Conservation (phyloP, 2,797 vertebrate genomes). For the Cephalopachus bancanus region DNA sequence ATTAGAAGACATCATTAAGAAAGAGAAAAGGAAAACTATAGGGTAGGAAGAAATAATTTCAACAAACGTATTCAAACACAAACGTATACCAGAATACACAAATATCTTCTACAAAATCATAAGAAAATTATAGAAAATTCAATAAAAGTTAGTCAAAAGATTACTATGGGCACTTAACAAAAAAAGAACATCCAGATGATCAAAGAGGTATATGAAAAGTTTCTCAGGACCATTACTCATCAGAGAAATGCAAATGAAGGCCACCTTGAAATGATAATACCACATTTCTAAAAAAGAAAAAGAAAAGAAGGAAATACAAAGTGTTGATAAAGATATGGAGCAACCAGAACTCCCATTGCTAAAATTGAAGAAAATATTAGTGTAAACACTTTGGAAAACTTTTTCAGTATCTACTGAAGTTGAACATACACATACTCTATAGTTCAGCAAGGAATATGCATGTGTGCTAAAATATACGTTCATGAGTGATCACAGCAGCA, state of each 20-base stretch:
- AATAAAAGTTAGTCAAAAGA: neutral
- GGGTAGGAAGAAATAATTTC: neutral
- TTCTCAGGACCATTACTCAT: neutral
- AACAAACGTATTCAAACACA: neutral
- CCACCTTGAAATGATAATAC: neutral
- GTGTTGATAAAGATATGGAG: neutral
- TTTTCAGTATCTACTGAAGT: neutral
- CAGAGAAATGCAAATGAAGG: neutral
- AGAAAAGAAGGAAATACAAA: neutral
- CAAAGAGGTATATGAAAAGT: too few species aligned
- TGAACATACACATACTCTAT: fast-evolving
- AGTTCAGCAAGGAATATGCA: neutral
- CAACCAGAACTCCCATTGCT: neutral
- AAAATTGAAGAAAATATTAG: neutral
- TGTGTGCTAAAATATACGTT: fast-evolving
- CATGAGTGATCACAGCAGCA: too few species aligned
- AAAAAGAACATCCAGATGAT: neutral
- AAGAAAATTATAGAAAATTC: neutral
- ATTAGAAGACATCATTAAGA: neutral
- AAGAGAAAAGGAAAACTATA: neutral
- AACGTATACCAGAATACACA: neutral
- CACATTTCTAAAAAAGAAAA: neutral
- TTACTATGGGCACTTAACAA: neutral
- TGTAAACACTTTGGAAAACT: neutral
- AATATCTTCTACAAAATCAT: neutral